Conservation (phyloP, 2,113 vertebrate species). For the Zosterops borbonicus region DNA sequence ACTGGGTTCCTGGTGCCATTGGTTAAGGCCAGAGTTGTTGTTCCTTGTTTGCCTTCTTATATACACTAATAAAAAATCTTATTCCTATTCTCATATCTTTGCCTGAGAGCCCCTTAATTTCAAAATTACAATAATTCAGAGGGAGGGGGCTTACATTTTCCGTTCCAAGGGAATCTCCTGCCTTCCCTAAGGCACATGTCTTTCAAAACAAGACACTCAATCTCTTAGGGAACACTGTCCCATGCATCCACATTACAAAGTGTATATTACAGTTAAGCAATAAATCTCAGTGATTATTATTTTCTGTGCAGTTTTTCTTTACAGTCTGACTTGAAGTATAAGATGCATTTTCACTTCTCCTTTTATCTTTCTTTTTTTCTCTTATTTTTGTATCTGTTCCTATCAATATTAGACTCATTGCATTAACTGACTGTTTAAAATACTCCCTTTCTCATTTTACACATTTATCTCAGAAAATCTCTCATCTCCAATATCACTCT, state of each 20-base stretch:
- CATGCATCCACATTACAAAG: neutral
- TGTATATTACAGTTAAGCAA: neutral
- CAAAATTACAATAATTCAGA: neutral
- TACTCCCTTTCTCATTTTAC: neutral
- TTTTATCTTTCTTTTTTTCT: neutral
- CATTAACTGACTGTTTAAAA: neutral
- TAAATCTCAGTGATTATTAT: neutral
- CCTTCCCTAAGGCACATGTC: neutral
- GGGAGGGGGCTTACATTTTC: neutral
- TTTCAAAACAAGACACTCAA: neutral
- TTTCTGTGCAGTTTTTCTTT: neutral
- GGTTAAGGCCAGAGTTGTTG: neutral
- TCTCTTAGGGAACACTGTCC: neutral
- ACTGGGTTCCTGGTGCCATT: neutral
- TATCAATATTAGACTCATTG: neutral
- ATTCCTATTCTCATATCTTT: neutral
- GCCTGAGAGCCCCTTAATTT: neutral
- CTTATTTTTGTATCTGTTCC: neutral
- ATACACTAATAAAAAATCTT: neutral
- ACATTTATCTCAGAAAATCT: neutral
- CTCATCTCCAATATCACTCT: neutral
- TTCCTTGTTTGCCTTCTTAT: neutral
- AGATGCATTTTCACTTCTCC: neutral
- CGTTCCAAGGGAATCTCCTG: neutral
- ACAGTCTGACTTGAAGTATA: neutral